phyloP scores from a whole-genome alignment of 2,888 invertebrate genomes.

The Scaptomyza parva region DNA sequence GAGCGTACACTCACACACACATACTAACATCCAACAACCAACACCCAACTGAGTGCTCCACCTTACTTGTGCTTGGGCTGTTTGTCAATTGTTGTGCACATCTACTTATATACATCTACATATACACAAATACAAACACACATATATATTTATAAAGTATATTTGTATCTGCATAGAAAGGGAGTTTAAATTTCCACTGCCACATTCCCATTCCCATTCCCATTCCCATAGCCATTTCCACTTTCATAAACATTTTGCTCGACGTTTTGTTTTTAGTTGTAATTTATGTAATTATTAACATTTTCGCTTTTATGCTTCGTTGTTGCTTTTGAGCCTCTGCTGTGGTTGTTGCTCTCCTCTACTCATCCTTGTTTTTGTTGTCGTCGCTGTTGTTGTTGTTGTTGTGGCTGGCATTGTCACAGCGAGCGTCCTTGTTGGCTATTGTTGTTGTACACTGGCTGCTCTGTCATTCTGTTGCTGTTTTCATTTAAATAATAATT shows the following conservation, averaged over 20 bases:
- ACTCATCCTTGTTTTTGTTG: too few relatives aligned
- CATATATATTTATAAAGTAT: too few relatives aligned
- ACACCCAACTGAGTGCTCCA: conserved; percentile 32
- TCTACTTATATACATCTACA: conserved; percentile 5
- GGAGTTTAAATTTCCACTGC: conserved; percentile 29
- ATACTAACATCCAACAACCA: conserved; percentile 11
- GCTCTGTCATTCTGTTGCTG: conserved; percentile 55
- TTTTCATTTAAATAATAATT: conserved; percentile 81
- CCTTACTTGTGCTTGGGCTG: conserved; percentile 32
- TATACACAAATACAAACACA: too few relatives aligned
- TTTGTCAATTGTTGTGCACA: conserved; percentile 65
- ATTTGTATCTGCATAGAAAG: conserved; percentile 31
- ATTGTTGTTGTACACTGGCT: conserved; percentile 12
- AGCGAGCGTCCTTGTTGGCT: conserved; percentile 34
- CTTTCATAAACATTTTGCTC: conserved; percentile 55
- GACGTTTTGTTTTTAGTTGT: conserved; percentile 73
- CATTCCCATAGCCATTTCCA: conserved; percentile 16
- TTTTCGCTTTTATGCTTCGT: conserved; percentile 56
- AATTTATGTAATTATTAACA: conserved; percentile 79
- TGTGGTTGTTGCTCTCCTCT: conserved; percentile 20
- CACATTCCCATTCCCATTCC: neutral
- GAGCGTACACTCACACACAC: conserved; percentile 11
- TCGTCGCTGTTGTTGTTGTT: conserved; percentile 44
- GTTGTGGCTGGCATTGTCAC: conserved; percentile 36
- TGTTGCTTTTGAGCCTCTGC: conserved; percentile 18